Evolutionary conservation across 1,140 invertebrate genomes (phyloP).

Genomic region (Zaprionus camerounensis): DNA sequence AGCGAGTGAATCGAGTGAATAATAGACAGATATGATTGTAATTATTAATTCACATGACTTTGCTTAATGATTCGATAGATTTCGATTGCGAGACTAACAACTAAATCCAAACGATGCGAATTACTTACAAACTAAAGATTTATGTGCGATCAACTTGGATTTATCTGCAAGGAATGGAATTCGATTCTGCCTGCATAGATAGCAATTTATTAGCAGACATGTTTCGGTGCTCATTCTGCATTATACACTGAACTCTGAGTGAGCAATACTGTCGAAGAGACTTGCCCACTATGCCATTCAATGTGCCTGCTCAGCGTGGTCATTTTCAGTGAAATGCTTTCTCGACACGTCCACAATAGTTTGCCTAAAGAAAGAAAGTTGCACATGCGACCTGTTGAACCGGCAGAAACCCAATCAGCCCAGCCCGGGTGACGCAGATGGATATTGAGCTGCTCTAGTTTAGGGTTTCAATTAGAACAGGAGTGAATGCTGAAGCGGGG

Average conservation of each 20-base stretch:
- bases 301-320: not conserved
- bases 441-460: conserved; percentile 14
- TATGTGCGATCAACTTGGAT: not conserved
- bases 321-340: conserved; percentile 41
- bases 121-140: not conserved
- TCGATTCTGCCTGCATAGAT: not conserved
- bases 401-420: conserved; percentile 67
- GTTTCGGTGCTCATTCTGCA: not conserved
- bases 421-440: conserved; percentile 13
- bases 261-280: not conserved
- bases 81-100: not conserved
- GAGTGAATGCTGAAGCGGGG: not conserved
- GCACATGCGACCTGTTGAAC: conserved; percentile 69
- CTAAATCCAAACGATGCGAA: not conserved
- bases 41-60: conserved; percentile 53
- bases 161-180: not conserved
- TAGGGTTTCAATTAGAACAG: conserved; percentile 55
- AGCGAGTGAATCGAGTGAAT: conserved; percentile 31
- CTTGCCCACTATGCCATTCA: not conserved
- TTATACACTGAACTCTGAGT: not conserved
- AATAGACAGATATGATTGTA: conserved; percentile 41
- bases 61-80: conserved; percentile 9
- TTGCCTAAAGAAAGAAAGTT: conserved; percentile 13
- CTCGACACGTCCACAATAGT: conserved; percentile 13
- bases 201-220: not conserved